Conservation (phyloP, 2,888 invertebrate genomes). For the Polylopha cassiicola region DNA sequence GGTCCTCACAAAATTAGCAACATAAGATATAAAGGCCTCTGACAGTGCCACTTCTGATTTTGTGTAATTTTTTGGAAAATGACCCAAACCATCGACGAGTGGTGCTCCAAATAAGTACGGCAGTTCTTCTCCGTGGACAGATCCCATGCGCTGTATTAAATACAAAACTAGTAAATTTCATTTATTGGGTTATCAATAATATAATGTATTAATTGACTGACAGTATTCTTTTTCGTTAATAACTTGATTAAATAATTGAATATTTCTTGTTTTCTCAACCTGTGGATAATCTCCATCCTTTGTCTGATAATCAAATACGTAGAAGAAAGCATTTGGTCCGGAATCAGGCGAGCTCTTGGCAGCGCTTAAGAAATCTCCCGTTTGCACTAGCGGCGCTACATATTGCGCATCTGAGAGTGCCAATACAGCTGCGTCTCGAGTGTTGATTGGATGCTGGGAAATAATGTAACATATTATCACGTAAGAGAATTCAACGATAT, state of each 20-base stretch:
- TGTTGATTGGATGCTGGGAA: slow-evolving; percentile 88
- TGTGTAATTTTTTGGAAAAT: slow-evolving; percentile 93
- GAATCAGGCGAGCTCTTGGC: slow-evolving; percentile 76
- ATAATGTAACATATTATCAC: slow-evolving; percentile 6
- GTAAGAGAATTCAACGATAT: too few relatives aligned
- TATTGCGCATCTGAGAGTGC: slow-evolving; percentile 96
- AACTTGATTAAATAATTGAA: too few relatives aligned
- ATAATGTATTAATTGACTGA: too few relatives aligned
- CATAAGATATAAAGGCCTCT: slow-evolving; percentile 91
- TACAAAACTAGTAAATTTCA: slow-evolving; percentile 5
- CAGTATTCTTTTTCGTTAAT: slow-evolving; percentile 16
- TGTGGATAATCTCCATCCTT: slow-evolving; percentile 94
- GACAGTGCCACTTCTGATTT: slow-evolving; percentile 90
- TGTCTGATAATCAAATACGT: slow-evolving; percentile 94
- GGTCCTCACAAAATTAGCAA: slow-evolving; percentile 91
- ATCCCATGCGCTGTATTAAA: slow-evolving; percentile 86
- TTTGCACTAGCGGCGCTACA: slow-evolving; percentile 92
- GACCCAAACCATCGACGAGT: slow-evolving; percentile 87
- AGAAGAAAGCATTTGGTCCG: slow-evolving; percentile 89
- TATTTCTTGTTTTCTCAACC: slow-evolving; percentile 59
- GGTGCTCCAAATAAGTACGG: slow-evolving; percentile 95
- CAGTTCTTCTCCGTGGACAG: slow-evolving; percentile 94
- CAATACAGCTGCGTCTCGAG: slow-evolving; percentile 93
- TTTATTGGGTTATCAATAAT: too few relatives aligned
- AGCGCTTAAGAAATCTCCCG: slow-evolving; percentile 84